Evolutionary conservation across 2,797 vertebrate genomes (phyloP).

Genomic region (Ptychadena robeensis): DNA sequence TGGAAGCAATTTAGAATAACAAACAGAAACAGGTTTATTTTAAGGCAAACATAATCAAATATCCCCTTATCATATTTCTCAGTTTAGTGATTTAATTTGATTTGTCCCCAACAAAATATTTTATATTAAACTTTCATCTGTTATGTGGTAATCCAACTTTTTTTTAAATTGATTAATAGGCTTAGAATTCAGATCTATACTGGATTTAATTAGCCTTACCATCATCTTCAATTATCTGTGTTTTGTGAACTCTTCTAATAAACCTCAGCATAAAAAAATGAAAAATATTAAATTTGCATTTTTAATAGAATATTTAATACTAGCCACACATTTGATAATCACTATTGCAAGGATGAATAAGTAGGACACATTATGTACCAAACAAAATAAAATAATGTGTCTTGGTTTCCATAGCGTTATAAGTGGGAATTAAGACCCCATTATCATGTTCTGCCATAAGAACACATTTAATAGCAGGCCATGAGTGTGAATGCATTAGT

Average conservation of each 20-base stretch:
- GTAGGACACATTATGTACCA: conserved; percentile 22
- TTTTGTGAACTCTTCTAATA: conserved; percentile 14
- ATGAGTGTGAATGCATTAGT: not conserved
- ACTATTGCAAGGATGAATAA: conserved; percentile 14
- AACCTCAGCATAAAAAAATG: conserved; percentile 4
- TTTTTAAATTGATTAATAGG: conserved; percentile 8
- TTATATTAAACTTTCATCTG: not conserved
- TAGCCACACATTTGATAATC: conserved; percentile 11
- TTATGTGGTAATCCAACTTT: not conserved
- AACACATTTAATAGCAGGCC: conserved; percentile 5
- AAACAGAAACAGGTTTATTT: too few species aligned
- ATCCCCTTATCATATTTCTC: too few species aligned
- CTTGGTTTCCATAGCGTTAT: conserved; percentile 6
- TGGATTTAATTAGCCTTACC: not conserved
- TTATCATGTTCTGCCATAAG: conserved; percentile 23
- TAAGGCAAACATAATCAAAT: too few species aligned
- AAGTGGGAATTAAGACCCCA: conserved; percentile 23
- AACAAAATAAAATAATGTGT: conserved; percentile 19
- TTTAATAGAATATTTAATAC: conserved; percentile 30
- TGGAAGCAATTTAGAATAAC: too few species aligned
- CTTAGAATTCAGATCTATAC: not conserved
- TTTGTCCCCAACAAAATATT: too few species aligned
- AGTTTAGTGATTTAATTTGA: too few species aligned
- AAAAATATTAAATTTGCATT: conserved; percentile 4
- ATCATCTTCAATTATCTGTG: conserved; percentile 13